Evolutionary conservation across 2,797 vertebrate species (phyloP), one percentile per base, ranked within the genome.

Genomic region (Chaetodon trifasciatus): DNA sequence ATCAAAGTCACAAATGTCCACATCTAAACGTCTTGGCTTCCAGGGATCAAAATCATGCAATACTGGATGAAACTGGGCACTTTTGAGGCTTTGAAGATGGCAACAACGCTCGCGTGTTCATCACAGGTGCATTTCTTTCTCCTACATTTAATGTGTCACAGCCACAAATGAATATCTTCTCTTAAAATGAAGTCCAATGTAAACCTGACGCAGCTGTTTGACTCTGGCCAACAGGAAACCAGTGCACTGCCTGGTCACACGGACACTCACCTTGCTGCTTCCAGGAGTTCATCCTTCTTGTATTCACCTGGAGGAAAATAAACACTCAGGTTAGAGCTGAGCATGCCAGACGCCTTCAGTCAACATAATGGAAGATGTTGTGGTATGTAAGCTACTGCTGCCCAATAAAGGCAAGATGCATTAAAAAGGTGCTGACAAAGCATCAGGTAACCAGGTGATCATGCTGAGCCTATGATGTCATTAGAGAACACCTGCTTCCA

Each of bases 211-310:
- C 19, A 40, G 65, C 8, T 17, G 15, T 61, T 40, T 37, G 32
- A 24, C 8, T 56, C 7, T 17, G n/a, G 24, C 32, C 23, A 21
- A 58, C 35, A 53, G 8, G 19, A 65, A 17, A 21, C 19, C 0
- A 11, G 11, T 37, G 24, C 11, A 17, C 8, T n/a, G 57, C 70
- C 15, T 23, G 46, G 16, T 83, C 35, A 44, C 17, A 16, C 3
- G 2, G 32, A 66, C 91, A 95, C 97, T 97, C 94, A 99, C 98
- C 98, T 98, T 84, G 98, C 98, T 87, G 98, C 98, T 96, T 99
- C 98, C 92, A 99, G 96, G 93, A 99, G 97, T 94, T 99, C 98
- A 90, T 99, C 98, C 95, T 99, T 99, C 96, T 99, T 99, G 96
- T 99, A 99, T 98, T 99, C 98, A 96, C 98, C 98, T 99, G 95